Evolutionary conservation across 2,888 invertebrate genomes (phyloP), one percentile per base, ranked within the genome.

Genomic region (Conchocele bisecta): DNA sequence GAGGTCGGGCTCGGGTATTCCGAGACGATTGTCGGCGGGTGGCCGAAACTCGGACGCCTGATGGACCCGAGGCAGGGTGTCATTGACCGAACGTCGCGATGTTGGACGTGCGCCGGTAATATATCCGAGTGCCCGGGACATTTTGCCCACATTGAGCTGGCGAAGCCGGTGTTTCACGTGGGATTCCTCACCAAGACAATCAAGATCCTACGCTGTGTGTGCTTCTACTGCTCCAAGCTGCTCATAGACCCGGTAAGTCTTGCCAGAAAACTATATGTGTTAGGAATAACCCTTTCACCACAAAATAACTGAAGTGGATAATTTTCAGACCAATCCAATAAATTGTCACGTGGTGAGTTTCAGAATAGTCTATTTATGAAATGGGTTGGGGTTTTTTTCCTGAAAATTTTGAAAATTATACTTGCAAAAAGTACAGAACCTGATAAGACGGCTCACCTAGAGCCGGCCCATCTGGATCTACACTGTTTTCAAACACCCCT

Each of bases 21-120:
- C 3, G 99, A 99, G 93, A 98, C 98, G 0, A 97, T 98, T 95
- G 99, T 99, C 93, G 98, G 98, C 54, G 99, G 99, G 22, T 94
- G 98, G 50, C 99, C 99, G 0, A 99, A 99, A 91, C 92, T 98
- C 69, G 98, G 98, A 0, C 99, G 99, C 35, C 94, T 99, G 76
- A 99, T 99, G 98, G 99, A 99, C 91, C 99, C 99, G 1, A 93
- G 99, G 60, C 99, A 99, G 92, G 99, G 99, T 85, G 98, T 98
- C 70, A 96, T 98, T 46, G 99, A 99, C 91, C 93, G 98, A 82
- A 95, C 94, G 22, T 97, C 98, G 2, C 66, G 88, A 28, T 91
- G 90, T 65, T 88, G 88, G 83, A 90, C 90, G 0, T 91, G 90
- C 83, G 89, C 88, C 83, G 93, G 98, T 50, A 98, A 97, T 89